Conservation (phyloP, 2,113 vertebrate genomes). For the Anguilla japonica region DNA sequence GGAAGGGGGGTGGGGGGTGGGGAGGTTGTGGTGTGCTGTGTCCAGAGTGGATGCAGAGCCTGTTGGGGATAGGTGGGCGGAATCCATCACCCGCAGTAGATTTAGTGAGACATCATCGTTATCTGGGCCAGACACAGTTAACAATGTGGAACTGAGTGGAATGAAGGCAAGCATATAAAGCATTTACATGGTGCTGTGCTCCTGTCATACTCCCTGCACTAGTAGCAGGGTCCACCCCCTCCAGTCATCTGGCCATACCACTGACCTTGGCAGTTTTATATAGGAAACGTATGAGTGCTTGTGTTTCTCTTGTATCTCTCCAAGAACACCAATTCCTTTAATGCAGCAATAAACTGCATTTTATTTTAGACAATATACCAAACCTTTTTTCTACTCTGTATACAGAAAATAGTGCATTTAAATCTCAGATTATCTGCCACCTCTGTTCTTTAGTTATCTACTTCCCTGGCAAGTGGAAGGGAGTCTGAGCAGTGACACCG, state of each 20-base stretch:
- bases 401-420: not conserved
- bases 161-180: not conserved
- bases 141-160: not conserved
- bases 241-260: not conserved
- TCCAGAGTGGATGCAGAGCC: not conserved
- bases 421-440: not conserved
- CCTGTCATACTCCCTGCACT: not conserved
- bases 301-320: not conserved
- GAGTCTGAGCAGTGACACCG: not conserved
- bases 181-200: not conserved
- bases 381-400: not conserved
- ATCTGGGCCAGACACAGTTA: constrained; percentile 9
- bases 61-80: not conserved
- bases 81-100: not conserved
- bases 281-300: not conserved
- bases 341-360: not conserved
- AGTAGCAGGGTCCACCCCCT: not conserved
- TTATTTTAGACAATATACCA: not conserved
- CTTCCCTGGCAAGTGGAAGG: not conserved
- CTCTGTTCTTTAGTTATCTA: not conserved
- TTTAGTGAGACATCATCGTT: not conserved
- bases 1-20: not conserved
- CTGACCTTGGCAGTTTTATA: not conserved
- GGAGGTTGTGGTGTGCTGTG: not conserved
- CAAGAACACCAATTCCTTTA: not conserved